Evolutionary conservation across 2,797 vertebrate genomes (phyloP), one percentile per base, ranked within the genome.

Genomic region (Bradypodion pumilum): DNA sequence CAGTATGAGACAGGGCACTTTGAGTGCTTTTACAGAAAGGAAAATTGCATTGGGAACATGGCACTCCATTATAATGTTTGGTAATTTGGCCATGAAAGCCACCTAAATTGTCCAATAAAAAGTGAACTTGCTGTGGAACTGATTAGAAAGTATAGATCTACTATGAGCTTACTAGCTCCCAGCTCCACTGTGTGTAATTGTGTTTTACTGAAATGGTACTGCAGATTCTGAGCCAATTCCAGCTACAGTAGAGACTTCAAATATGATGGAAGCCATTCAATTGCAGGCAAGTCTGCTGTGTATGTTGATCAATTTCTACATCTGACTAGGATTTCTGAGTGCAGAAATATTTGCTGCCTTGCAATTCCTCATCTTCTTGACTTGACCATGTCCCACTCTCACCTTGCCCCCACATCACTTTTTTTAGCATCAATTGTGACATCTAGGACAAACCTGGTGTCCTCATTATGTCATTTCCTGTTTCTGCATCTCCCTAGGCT

Each of bases 401-500:
- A 52, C 46, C 32, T 72, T 72, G 78, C 5, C 25, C 16, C 65
- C 46, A 40, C n/a, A 29, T 21, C 49, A 68, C 79, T 59, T 81
- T 29, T 29, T 59, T 35, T 80, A n/a, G 15, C 21, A 83, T 84
- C 21, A 46, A 60, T 84, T 78, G 65, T 69, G 74, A 70, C 37
- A 62, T 29, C 63, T 12, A 62, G 52, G 52, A 15, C 81, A 68
- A 75, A 23, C 16, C 46, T 69, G 8, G 65, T 69, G 37, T 69
- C 62, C 35, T 75, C 46, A 66, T 66, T 82, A 52, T 75, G 35
- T 42, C 35, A 75, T 68, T 3, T 16, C 68, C 29, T 16, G 27
- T 56, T 66, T 74, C 72, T n/a, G 10, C 9, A 52, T 23, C 35
- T 25, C 74, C 35, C 37, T 46, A 42, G 59, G n/a, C 56, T 35